Evolutionary conservation across 2,113 vertebrate species (phyloP), one percentile per base, ranked within the genome.

Genomic region (Phalacrocorax pelagicus): DNA sequence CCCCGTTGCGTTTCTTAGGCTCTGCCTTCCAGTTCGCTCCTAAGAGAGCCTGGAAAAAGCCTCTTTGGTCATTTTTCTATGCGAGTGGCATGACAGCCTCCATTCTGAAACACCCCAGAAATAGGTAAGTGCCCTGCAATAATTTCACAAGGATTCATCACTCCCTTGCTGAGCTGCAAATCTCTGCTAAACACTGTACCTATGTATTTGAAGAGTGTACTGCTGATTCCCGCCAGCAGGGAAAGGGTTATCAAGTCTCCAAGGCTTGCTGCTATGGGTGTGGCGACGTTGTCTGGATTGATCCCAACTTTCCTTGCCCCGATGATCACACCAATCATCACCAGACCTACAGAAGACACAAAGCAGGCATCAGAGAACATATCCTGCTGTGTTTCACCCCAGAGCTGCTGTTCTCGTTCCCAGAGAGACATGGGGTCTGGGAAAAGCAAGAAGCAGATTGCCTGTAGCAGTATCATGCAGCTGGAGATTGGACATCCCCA

Each of bases 221-320:
- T 99, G 98, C 99, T 99, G 95, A 99, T 98, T 40, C 98, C 98
- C 0, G 99, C 99, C 96, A 99, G 98, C 75, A 99, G 98, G 38
- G 99, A 99, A 88, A 99, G 97, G 2, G 99, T 99, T 97, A 99
- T 98, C 85, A 99, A 86, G 96, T 99, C 99, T 27, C 99, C 99
- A 46, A 99, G 98, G 95, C 99, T 99, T n/a, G 99, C 99, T 12
- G 99, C 99, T 30, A 99, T 99, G 54, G 99, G 99, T 3, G 99
- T 99, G 92, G 99, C 99, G 1, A 99, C 98, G 34, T 99, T 99
- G 98, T 99, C 99, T 3, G 99, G 99, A 97, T 99, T 99, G 95
- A 99, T 98, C 72, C 99, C 98, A 55, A 99, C 96, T 89, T 98
- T 99, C 94, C 98, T 98, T 65, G 99, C 99, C 51, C 98, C 98